Conservation (phyloP, 2,113 vertebrate genomes). For the Vombatus ursinus region DNA sequence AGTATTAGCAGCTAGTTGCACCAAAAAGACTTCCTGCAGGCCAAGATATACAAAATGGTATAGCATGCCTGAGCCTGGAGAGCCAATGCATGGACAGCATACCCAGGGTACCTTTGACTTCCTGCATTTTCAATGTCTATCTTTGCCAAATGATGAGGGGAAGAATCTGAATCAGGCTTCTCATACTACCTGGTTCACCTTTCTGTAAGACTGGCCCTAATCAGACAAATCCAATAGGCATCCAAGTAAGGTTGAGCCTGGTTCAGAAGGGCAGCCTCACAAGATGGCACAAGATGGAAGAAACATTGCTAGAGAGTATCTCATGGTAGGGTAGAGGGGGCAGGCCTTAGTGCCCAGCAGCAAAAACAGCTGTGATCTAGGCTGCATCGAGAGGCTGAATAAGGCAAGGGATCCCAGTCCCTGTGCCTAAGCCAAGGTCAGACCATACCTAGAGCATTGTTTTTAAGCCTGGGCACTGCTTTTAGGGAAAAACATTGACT, state of each 20-base stretch:
- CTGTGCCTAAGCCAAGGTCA: background rate
- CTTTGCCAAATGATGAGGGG: background rate
- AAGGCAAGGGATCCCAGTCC: background rate
- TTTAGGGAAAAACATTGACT: background rate
- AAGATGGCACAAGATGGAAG: background rate
- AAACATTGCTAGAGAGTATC: background rate
- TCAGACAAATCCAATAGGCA: background rate
- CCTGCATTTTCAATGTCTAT: background rate
- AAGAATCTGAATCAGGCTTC: background rate
- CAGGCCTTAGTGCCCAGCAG: background rate
- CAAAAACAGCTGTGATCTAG: background rate
- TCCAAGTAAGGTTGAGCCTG: background rate
- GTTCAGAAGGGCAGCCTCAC: background rate
- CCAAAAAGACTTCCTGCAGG: background rate
- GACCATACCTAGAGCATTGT: background rate
- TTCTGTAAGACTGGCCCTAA: background rate
- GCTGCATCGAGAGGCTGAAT: background rate
- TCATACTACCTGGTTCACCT: background rate
- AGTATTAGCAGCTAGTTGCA: background rate
- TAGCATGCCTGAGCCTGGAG: no score
- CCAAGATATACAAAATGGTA: fast-evolving
- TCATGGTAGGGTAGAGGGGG: background rate
- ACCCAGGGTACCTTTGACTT: background rate
- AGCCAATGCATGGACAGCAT: background rate
- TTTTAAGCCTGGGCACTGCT: background rate